A percentile compares a stretch with the other conserved stretches of the same genome.
phyloP scores from a whole-genome alignment of 2,797 vertebrate genomes.

The Antrozous pallidus region DNA sequence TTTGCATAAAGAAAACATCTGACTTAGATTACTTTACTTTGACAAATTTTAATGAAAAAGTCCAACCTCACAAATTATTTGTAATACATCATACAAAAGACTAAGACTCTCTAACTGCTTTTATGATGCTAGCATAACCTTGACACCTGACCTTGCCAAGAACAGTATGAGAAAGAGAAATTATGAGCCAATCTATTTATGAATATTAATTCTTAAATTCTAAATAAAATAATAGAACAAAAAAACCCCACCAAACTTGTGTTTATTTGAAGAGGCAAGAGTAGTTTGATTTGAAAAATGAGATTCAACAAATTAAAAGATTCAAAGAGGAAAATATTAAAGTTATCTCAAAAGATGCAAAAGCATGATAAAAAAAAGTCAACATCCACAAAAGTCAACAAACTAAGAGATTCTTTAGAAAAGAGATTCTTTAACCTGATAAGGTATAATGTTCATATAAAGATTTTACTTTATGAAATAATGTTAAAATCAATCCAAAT shows the following conservation, averaged over 20 bases:
- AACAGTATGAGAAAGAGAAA: background rate
- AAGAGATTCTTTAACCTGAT: background rate
- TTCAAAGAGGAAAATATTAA: background rate
- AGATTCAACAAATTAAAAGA: background rate
- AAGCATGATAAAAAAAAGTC: background rate
- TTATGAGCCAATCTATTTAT: background rate
- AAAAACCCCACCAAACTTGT: background rate
- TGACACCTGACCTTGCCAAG: background rate
- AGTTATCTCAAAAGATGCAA: conserved; percentile 7
- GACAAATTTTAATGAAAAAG: background rate
- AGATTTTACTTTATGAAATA: background rate
- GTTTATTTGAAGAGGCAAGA: background rate
- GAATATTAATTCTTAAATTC: background rate
- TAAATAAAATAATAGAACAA: background rate
- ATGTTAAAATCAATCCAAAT: background rate
- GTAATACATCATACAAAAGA: background rate
- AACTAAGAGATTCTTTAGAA: background rate
- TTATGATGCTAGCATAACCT: background rate
- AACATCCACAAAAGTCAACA: background rate
- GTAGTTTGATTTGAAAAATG: background rate
- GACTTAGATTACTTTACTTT: background rate
- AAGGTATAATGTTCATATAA: background rate
- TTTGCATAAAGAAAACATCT: background rate
- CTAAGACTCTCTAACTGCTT: background rate
- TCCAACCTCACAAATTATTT: background rate